Evolutionary conservation across 2,888 invertebrate genomes (phyloP), one percentile per base, ranked within the genome.

Genomic region (Spodoptera littoralis): DNA sequence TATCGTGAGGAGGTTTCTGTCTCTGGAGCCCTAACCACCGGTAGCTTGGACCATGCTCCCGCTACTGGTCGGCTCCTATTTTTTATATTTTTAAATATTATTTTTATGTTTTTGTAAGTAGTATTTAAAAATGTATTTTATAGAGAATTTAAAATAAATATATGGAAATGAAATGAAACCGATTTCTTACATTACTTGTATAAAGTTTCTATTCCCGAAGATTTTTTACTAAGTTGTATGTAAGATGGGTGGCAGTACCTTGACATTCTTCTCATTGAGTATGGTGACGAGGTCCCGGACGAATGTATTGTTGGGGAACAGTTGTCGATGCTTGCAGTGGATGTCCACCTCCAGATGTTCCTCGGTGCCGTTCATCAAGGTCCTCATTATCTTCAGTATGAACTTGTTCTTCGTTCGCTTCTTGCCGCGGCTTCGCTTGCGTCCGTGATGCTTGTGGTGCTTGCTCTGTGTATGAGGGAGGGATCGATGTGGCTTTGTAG

Each of bases 271-370:
- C 0, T 90, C 90, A 60, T 92, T 93, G 59, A 94, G 85, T 44
- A 91, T 89, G 11, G 90, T 81, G 68, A 94, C 94, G 1, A 94
- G 74, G 62, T 93, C 93, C 3, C 93, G 60, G 4, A 94, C 93
- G 74, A 94, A 92, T 11, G 80, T 82, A 79, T 94, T 89, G 73
- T 94, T 93, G 2, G 93, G 93, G 64, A 77, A 85, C 48, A 94
- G 81, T 13, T 73, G 82, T 0, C 47, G 51, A 58, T 94, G 93
- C 18, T 73, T 77, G 81, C 93, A 94, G 70, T 88, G 86, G 1
- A 93, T 74, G 57, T 92, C 93, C 49, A 87, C 84, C 69, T 94
- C 93, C 8, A 94, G 66, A 57, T 94, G 93, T 0, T 94, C 88
- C 9, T 88, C 87, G 0, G 83, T 76, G 24, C 76, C 69, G 76